Conservation (phyloP, 2,797 vertebrate genomes). For the Chromis chromis region DNA sequence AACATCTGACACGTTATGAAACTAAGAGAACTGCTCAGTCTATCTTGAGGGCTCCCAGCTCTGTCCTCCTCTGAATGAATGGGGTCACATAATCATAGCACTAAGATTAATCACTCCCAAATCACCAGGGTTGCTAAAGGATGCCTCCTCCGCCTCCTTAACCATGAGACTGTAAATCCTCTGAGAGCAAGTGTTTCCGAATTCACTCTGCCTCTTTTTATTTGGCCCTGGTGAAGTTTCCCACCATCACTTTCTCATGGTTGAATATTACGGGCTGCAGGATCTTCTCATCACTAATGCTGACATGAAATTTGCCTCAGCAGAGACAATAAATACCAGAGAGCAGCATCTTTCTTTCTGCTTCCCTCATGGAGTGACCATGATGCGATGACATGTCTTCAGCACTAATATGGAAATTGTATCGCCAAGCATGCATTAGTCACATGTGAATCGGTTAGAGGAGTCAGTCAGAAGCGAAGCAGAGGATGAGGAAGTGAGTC, state of each 20-base stretch:
- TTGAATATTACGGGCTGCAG: conserved; percentile 10
- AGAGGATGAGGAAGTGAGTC: conserved; percentile 29
- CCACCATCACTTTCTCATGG: conserved; percentile 40
- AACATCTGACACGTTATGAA: conserved; percentile 4
- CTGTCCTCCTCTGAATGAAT: conserved; percentile 36
- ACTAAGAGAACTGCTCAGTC: neutral
- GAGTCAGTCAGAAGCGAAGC: conserved; percentile 1
- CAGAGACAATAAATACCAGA: conserved; percentile 44
- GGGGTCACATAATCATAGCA: conserved; percentile 42
- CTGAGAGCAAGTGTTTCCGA: conserved; percentile 40
- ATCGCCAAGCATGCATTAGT: conserved; percentile 30
- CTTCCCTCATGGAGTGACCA: neutral
- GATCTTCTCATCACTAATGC: conserved; percentile 19
- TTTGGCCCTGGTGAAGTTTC: conserved; percentile 54
- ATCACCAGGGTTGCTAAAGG: conserved; percentile 59
- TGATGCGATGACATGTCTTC: conserved; percentile 29
- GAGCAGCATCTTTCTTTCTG: conserved; percentile 2
- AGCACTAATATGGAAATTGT: conserved; percentile 32
- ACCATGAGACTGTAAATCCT: conserved; percentile 39
- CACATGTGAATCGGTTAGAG: conserved; percentile 8
- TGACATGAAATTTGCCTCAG: conserved; percentile 44
- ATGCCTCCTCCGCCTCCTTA: conserved; percentile 38
- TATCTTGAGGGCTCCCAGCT: neutral
- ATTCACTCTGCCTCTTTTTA: conserved; percentile 43
- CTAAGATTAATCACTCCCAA: conserved; percentile 47